These are phyloP conservation scores for Oscheius sp. DNA, from an alignment of 2,888 invertebrate species.

Conservation along the genomic window DNA sequence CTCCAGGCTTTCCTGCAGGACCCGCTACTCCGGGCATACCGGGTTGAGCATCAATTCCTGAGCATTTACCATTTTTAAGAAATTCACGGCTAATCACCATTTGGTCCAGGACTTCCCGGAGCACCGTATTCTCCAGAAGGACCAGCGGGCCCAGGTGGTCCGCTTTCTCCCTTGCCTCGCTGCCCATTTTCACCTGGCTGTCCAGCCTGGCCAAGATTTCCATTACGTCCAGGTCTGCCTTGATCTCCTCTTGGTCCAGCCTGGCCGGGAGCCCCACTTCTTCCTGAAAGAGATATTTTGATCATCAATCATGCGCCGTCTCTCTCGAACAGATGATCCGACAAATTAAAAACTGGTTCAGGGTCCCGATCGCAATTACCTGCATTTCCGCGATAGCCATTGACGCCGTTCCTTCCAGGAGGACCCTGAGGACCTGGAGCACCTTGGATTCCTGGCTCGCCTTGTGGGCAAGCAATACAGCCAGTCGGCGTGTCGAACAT, in stretches of 20 bases:
- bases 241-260: constrained; percentile 23
- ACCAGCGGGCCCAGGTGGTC: constrained; percentile 15
- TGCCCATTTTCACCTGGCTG: constrained; percentile 16
- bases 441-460: constrained; percentile 6
- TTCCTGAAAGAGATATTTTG: constrained; percentile 13
- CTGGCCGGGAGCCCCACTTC: constrained; percentile 12
- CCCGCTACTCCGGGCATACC: constrained; percentile 8
- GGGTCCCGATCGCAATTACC: not conserved
- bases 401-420: constrained; percentile 1
- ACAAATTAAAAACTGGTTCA: too few species aligned
- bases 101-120: constrained; percentile 8
- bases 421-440: constrained; percentile 15
- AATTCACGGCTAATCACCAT: not conserved
- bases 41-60: constrained; percentile 13
- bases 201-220: not conserved
- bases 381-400: constrained; percentile 21
- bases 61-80: too few species aligned
- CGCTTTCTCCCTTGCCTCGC: not conserved
- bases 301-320: too few species aligned
- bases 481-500: constrained; percentile 30
- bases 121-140: constrained; percentile 12
- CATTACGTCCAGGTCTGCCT: constrained; percentile 10
- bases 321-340: too few species aligned
- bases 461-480: constrained; percentile 31
- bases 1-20: constrained; percentile 4